Percentiles rank a stretch among this genome's conserved stretches.
These are phyloP conservation scores for Carlito syrichta DNA, from an alignment of 2,113 vertebrate genomes.

Conservation along the genomic window DNA sequence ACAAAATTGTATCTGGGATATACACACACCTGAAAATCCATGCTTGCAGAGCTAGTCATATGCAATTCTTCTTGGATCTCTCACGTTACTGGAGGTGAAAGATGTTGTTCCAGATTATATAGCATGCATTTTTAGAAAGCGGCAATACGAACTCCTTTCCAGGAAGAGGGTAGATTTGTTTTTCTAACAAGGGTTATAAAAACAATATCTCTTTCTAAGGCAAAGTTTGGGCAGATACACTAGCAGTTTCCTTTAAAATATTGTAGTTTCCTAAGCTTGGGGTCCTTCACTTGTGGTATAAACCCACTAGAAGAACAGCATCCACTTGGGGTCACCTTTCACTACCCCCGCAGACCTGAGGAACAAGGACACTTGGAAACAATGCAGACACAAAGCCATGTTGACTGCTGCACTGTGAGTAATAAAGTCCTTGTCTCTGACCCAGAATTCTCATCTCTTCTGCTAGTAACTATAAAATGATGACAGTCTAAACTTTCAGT, in stretches of 20 bases:
- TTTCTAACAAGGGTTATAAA: background rate
- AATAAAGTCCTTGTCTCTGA: background rate
- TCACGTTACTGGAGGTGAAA: background rate
- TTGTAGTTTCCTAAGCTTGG: background rate
- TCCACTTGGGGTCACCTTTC: too few species aligned
- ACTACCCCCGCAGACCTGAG: too few species aligned
- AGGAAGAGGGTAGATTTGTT: background rate
- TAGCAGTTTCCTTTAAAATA: background rate
- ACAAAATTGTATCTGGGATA: background rate
- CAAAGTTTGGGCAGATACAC: background rate
- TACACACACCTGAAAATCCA: background rate
- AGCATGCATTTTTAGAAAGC: background rate
- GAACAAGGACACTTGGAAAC: background rate
- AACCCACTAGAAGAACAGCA: too few species aligned
- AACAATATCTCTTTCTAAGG: background rate
- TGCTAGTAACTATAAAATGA: too few species aligned
- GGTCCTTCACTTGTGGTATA: background rate
- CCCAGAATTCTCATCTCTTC: background rate
- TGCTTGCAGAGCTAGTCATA: background rate
- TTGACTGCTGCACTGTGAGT: fast-evolving
- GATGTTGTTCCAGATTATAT: background rate
- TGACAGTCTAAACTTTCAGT: too few species aligned
- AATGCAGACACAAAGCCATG: too few species aligned
- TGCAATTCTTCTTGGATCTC: background rate
- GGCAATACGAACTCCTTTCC: too few species aligned